Evolutionary conservation across 2,797 vertebrate genomes (phyloP).

Genomic region (Esox lucius): DNA sequence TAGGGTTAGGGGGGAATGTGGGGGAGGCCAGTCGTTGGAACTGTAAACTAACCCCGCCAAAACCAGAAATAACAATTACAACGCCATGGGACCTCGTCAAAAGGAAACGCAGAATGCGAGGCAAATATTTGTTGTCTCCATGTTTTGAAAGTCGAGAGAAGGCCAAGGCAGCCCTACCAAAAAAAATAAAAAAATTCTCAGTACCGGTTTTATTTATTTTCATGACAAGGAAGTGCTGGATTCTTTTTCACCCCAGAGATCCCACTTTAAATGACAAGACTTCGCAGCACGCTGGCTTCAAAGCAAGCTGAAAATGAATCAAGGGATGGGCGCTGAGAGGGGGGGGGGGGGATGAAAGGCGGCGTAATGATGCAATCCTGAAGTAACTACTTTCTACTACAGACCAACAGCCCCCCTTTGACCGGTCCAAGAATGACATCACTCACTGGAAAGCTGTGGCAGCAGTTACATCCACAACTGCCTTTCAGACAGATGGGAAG

Average conservation of each 20-base stretch:
- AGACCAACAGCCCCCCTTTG: background rate
- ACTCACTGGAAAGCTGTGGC: conserved; percentile 47
- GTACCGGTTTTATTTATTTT: conserved; percentile 30
- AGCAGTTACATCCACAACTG: no score
- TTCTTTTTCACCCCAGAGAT: conserved; percentile 9
- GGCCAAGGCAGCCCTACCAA: background rate
- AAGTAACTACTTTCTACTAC: conserved; percentile 34
- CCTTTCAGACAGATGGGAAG: no score
- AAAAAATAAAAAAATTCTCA: conserved; percentile 23
- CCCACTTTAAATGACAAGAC: background rate
- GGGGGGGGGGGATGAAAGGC: background rate
- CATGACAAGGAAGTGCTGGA: background rate
- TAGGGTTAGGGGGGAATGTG: background rate
- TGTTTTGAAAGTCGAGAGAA: conserved; percentile 8
- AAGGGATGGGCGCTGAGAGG: conserved; percentile 2
- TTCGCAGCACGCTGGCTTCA: conserved; percentile 15
- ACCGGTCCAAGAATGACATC: conserved; percentile 57
- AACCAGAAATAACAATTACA: background rate
- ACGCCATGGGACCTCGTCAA: background rate
- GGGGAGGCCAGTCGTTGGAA: conserved; percentile 21
- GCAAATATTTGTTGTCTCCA: conserved; percentile 25
- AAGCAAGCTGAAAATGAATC: background rate
- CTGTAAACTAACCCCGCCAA: conserved; percentile 9
- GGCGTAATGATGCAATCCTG: conserved; percentile 53
- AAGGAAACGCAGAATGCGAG: conserved; percentile 17